Percentiles rank a stretch among this genome's conserved stretches.
These are phyloP conservation scores for Opisthograptis luteolata DNA, from an alignment of 2,888 invertebrate species.

Conservation along the genomic window DNA sequence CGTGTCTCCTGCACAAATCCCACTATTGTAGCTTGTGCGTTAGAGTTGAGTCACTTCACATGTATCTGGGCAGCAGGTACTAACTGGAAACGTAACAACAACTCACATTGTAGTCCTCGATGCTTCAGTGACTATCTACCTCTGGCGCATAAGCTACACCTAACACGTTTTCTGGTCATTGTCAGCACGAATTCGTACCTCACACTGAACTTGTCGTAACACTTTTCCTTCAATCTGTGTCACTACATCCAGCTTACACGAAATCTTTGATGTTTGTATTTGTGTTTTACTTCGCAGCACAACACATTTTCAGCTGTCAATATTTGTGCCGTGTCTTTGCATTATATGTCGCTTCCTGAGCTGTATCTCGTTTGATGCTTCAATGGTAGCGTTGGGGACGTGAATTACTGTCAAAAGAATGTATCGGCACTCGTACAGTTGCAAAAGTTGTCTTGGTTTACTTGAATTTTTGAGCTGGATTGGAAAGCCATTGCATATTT, in stretches of 20 bases:
- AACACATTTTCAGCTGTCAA: constrained; percentile 21
- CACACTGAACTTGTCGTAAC: constrained; percentile 9
- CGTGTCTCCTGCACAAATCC: constrained; percentile 46
- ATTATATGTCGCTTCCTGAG: constrained; percentile 22
- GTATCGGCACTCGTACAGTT: not conserved
- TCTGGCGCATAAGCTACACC: constrained; percentile 9
- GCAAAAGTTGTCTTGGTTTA: not conserved
- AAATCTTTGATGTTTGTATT: constrained; percentile 26
- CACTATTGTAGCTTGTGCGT: constrained; percentile 14
- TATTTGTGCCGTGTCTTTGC: constrained; percentile 14
- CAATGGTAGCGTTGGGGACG: constrained; percentile 9
- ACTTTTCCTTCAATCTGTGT: constrained; percentile 7
- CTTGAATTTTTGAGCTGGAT: not conserved
- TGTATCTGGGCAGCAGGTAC: not conserved
- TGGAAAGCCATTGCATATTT: constrained; percentile 5
- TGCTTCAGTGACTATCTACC: constrained; percentile 9
- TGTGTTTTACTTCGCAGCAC: constrained; percentile 20
- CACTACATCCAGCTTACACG: constrained; percentile 23
- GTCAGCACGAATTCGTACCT: constrained; percentile 18
- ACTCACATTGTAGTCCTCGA: too few species aligned
- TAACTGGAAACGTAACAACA: too few species aligned
- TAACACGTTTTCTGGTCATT: not conserved
- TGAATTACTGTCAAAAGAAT: constrained; percentile 1
- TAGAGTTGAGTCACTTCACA: constrained; percentile 6
- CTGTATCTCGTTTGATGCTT: constrained; percentile 16